Evolutionary conservation across 2,888 invertebrate species (phyloP), one percentile per base, ranked within the genome.

Genomic region (Flexamia atlantica): DNA sequence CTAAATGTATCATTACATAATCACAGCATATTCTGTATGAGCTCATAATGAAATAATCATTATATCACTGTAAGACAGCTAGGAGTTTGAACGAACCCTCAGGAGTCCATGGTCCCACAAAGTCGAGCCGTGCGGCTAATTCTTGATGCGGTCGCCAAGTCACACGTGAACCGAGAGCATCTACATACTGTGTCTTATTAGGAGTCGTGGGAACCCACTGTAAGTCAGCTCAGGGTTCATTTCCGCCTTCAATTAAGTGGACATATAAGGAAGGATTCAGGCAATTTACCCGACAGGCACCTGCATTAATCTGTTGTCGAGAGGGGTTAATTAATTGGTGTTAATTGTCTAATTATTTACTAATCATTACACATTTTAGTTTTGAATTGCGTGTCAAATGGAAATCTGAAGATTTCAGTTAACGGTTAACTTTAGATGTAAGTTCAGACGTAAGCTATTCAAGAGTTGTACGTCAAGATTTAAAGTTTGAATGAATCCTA

Each of bases 181-280:
- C 70, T 70, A 40, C 70, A 70, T 40, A 70, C 70, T 70, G 36
- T 40, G 40, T 70, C 70, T 70, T 70, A 70, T 70, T 70, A 70
- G 32, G 36, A 36, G 32, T 40, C 70, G 40, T 70, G 70, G 70
- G 70, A 70, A 70, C 68, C 40, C 40, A n/a, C n/a, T 17, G 70
- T 70, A 70, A 70, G 70, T 70, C 70, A 70, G 70, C 70, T 30
- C 32, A 1, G 25, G 36, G 40, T 46, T 76, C 76, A 76, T 76
- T 76, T 76, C 76, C 76, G 76, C 36, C 46, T 46, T 76, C 76
- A 76, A 76, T 76, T 76, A 76, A 50, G 76, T 76, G 76, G 76
- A 76, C 76, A 76, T 28, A 46, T 28, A 28, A 46, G 42, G 72
- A 32, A 40, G 72, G 76, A 46, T 76, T 76, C 76, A 3, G 28